phyloP scores from a whole-genome alignment of 2,888 invertebrate genomes.

The Dascillus cervinus region DNA sequence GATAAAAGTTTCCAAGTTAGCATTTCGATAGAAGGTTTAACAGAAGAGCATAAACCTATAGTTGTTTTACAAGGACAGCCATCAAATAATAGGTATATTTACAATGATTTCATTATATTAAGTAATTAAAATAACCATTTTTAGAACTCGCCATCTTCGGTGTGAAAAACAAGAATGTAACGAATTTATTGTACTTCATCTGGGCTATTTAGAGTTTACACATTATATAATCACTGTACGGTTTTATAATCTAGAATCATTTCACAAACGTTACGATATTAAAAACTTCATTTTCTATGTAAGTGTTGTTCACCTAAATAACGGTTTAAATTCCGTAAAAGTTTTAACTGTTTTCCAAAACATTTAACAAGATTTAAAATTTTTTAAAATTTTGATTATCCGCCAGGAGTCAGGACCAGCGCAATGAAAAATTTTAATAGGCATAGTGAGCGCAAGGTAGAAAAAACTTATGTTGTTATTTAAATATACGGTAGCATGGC shows the following conservation, averaged over 20 bases:
- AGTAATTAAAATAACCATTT: constrained; percentile 19
- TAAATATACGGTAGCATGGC: too few species aligned
- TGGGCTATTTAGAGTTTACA: constrained; percentile 82
- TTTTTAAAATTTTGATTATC: too few species aligned
- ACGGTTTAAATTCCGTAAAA: too few species aligned
- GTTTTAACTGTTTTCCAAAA: too few species aligned
- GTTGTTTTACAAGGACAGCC: constrained; percentile 57
- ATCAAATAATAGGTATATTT: constrained; percentile 61
- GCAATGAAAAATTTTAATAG: too few species aligned
- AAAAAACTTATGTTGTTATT: too few species aligned
- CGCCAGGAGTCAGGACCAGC: too few species aligned
- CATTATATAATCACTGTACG: constrained; percentile 79
- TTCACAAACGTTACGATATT: constrained; percentile 78
- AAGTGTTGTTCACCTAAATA: too few species aligned
- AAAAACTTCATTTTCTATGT: constrained; percentile 79
- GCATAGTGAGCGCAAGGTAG: too few species aligned
- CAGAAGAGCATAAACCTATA: constrained; percentile 64
- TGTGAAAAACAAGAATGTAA: constrained; percentile 78
- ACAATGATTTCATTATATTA: too few species aligned
- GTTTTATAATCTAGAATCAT: constrained; percentile 77
- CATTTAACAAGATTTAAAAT: too few species aligned
- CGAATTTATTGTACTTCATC: constrained; percentile 80
- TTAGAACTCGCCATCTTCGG: constrained; percentile 70
- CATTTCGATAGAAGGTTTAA: constrained; percentile 74
- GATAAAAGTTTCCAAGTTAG: constrained; percentile 84